Conservation (phyloP, 2,888 invertebrate species). For the Glomeris marginata region DNA sequence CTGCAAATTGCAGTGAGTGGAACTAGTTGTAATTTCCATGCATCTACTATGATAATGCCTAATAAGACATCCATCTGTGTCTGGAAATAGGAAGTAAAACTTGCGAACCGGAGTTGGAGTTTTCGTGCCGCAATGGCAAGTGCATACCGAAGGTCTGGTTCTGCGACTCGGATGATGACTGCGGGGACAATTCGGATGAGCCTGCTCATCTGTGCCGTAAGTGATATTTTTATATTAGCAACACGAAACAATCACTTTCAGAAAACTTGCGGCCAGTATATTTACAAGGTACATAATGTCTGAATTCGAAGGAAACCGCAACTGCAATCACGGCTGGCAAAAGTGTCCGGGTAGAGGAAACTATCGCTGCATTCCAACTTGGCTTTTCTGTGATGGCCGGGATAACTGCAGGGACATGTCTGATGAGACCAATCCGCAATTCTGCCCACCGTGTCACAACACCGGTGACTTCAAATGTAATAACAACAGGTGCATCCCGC, state of each 20-base stretch:
- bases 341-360: conserved; percentile 83
- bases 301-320: conserved; percentile 47
- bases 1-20: conserved; percentile 58
- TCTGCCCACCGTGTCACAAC: conserved; percentile 74
- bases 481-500: conserved; percentile 76
- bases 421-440: conserved; percentile 68
- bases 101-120: conserved; percentile 71
- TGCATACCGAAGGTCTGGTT: conserved; percentile 90
- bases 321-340: conserved; percentile 91
- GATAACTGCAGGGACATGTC: conserved; percentile 92
- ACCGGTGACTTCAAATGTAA: conserved; percentile 85
- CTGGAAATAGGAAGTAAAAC: neutral
- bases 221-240: neutral
- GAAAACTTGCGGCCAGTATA: too few relatives aligned
- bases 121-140: conserved; percentile 73
- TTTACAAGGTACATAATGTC: too few relatives aligned
- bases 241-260: too few relatives aligned
- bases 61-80: conserved; percentile 1
- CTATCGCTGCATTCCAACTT: conserved; percentile 92
- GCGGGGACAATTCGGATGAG: conserved; percentile 89
- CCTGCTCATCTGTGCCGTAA: conserved; percentile 68
- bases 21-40: neutral
- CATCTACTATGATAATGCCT: neutral
- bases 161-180: conserved; percentile 91
- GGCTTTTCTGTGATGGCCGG: conserved; percentile 96